Evolutionary conservation across 2,113 vertebrate species (phyloP), one percentile per base, ranked within the genome.

Genomic region (Lonchura striata): DNA sequence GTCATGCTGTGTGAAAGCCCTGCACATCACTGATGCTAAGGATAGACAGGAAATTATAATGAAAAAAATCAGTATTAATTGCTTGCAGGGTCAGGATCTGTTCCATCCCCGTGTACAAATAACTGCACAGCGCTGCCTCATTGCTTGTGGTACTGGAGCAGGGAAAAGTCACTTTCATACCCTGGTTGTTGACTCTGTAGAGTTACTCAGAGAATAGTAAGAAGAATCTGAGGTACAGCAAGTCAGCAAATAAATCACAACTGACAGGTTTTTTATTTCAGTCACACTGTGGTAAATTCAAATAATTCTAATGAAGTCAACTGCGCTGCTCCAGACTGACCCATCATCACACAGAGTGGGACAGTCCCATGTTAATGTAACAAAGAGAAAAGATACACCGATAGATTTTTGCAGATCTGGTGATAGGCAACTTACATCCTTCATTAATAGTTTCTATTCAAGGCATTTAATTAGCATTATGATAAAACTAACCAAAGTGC

Each of bases 401-500:
- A 86, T 37, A 10, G 20, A 49, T 75, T 64, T 61, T 24, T 83
- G 82, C 60, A 78, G 68, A 86, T 66, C 27, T 7, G 13, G 46
- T 39, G 39, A 89, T 57, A 19, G 15, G n/a, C 10, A 70, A 66
- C 49, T 77, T 31, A 24, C 7, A 65, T 31, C 41, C 60, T 66
- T 82, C 64, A 78, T 68, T 74, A 83, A 52, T 4, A 35, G 56
- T 15, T 93, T 88, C 82, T 47, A 28, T 66, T 81, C 21, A 10
- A 81, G 68, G 22, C 65, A 61, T 90, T 93, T 93, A 88, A 95
- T 92, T 88, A 92, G 82, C 72, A 46, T 81, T 66, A 75, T 57
- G 72, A 90, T 42, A 70, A 65, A 90, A 86, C 18, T 44, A 81
- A 84, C 21, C 86, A 68, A 92, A 82, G 9, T 65, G 82, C 90